phyloP scores from a whole-genome alignment of 1,140 invertebrate species.

The Dendroctonus ponderosae region DNA sequence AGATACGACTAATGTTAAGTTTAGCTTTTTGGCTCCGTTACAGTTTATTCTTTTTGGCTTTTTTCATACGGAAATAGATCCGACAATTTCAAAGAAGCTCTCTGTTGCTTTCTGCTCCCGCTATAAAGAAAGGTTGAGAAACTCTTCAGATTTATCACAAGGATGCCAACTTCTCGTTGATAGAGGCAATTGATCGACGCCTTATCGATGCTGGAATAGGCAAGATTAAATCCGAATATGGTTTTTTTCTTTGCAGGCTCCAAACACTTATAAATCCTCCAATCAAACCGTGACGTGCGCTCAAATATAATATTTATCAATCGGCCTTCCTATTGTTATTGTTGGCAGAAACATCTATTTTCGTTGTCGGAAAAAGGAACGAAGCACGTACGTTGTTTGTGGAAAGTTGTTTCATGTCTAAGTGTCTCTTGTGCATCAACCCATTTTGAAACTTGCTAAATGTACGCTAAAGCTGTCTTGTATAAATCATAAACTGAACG shows the following conservation, averaged over 20 bases:
- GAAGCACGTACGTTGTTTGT: not conserved
- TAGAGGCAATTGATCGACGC: not conserved
- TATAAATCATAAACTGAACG: too few species aligned
- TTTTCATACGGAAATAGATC: slow-evolving; percentile 29
- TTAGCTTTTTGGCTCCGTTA: slow-evolving; percentile 29
- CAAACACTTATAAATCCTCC: not conserved
- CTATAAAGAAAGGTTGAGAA: slow-evolving; percentile 23
- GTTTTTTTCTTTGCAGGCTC: not conserved
- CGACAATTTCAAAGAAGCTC: slow-evolving; percentile 25
- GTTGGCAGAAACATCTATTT: slow-evolving; percentile 5
- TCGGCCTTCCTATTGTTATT: slow-evolving; percentile 6
- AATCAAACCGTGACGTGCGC: slow-evolving; percentile 1
- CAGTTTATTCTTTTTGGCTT: slow-evolving; percentile 19
- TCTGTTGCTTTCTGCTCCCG: slow-evolving; percentile 1
- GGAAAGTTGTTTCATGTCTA: too few species aligned
- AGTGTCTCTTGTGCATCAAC: too few species aligned
- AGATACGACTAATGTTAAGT: slow-evolving; percentile 29
- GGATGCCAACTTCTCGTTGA: not conserved
- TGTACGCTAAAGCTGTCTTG: too few species aligned
- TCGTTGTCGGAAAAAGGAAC: not conserved
- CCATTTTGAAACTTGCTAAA: too few species aligned
- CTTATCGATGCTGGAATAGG: slow-evolving; percentile 1
- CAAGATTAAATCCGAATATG: not conserved
- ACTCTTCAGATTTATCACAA: slow-evolving; percentile 4
- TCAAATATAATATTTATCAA: slow-evolving; percentile 12